Base-by-base conservation (phyloP, 2,888 invertebrate genomes). In the Scaptomyza cyrtandrae region DNA sequence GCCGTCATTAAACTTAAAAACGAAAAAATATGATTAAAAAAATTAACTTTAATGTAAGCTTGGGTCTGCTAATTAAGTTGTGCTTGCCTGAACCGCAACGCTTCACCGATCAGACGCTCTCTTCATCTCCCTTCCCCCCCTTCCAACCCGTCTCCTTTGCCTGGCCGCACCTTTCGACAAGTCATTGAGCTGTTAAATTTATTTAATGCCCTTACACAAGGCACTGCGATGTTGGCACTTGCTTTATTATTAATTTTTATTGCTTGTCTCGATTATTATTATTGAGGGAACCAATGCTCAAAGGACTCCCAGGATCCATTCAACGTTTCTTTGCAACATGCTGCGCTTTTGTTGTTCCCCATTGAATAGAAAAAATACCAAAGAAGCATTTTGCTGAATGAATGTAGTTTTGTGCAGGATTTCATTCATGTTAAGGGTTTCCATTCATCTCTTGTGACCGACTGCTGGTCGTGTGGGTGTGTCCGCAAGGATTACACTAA, bases 151-250 rank as follows among this genome's bases (percentile, higher is more conserved):
- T 37, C 37, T 37, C 37, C 11, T 19, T n/a, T 29, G 3, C 27
- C 27, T 56, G 54, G 45, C 56, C 45, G 70, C 73, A 79, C 80
- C 85, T 86, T 86, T 86, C 85, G 88, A 77, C 85, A 86, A 88
- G 78, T 86, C 88, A 88, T 86, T 88, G 71, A 86, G 86, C 75
- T 88, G 88, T 86, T 86, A 78, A 86, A 86, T 88, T 86, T 88
- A 88, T 88, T 86, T 77, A 86, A 88, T 86, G 81, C 41, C 58
- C 1, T 49, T 56, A 66, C 85, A 75, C 81, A 70, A 64, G 71
- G 70, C 70, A 60, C 68, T 39, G 65, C 59, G 67, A 72, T 86
- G 81, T 78, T 78, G 85, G 63, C 87, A 85, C 85, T 83, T 81
- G 81, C 71, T 81, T 84, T 73, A 69, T 85, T 78, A 85, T 81